Conservation (phyloP, 2,888 invertebrate genomes). For the Flexamia atlantica region DNA sequence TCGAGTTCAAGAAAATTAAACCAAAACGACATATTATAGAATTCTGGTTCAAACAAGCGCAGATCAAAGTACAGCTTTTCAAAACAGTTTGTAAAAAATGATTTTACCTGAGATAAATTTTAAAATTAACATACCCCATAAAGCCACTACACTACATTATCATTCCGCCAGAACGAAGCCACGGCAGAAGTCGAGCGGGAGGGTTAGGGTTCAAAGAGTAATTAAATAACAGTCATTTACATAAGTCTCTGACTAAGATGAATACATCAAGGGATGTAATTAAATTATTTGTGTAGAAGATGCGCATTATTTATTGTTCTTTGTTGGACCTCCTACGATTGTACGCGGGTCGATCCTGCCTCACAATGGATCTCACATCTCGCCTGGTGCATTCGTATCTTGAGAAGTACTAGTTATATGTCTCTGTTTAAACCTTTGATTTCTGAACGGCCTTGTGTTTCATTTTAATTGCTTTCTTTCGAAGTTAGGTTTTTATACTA, state of each 20-base stretch:
- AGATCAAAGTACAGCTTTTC: too few relatives aligned
- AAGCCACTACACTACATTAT: too few relatives aligned
- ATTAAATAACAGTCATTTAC: constrained; percentile 49
- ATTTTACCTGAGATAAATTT: too few relatives aligned
- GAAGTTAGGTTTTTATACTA: too few relatives aligned
- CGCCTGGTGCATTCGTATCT: neutral
- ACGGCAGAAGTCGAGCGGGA: constrained; percentile 1
- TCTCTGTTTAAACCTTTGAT: too few relatives aligned
- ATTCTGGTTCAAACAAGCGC: too few relatives aligned
- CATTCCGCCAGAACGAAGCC: neutral
- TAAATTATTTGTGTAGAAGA: constrained; percentile 58
- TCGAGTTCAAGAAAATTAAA: too few relatives aligned
- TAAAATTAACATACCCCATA: too few relatives aligned
- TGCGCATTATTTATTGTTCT: constrained; percentile 46
- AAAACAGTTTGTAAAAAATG: too few relatives aligned
- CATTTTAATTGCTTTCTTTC: too few relatives aligned
- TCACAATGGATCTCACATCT: neutral
- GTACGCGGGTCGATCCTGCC: neutral
- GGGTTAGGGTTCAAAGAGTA: constrained; percentile 16
- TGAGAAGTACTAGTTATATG: neutral
- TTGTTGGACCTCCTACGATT: constrained; percentile 34
- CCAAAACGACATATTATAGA: too few relatives aligned
- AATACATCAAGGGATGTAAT: constrained; percentile 56
- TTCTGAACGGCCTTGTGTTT: too few relatives aligned
- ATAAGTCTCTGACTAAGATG: constrained; percentile 48